These are phyloP conservation scores for Dreissena rostriformis DNA, from an alignment of 1,140 invertebrate genomes.

Conservation along the genomic window DNA sequence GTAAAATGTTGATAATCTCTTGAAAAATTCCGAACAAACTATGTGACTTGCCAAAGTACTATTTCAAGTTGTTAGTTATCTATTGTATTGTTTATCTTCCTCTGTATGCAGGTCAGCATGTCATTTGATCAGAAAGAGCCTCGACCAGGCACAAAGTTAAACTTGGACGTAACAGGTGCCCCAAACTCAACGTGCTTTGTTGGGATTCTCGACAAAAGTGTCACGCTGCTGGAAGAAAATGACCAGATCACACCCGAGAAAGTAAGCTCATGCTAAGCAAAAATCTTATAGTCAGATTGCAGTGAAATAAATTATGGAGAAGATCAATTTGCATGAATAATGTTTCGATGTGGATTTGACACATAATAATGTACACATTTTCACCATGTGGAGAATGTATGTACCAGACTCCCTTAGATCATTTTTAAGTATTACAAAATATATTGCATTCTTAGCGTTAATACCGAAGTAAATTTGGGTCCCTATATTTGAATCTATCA, in stretches of 20 bases:
- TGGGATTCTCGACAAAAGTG: slow-evolving; percentile 85
- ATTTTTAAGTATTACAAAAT: no score
- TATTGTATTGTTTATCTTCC: no score
- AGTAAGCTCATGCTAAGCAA: slow-evolving; percentile 53
- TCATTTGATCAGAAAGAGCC: slow-evolving; percentile 81
- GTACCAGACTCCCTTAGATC: no score
- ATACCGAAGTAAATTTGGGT: no score
- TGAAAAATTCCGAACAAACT: no score
- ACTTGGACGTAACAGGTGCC: slow-evolving; percentile 82
- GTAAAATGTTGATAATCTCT: no score
- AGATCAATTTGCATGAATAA: not conserved
- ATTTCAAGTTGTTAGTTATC: no score
- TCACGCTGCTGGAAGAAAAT: slow-evolving; percentile 81
- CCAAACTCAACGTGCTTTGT: slow-evolving; percentile 84
- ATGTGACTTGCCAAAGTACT: no score
- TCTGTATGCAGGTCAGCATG: slow-evolving; percentile 76
- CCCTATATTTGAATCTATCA: no score
- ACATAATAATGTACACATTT: no score
- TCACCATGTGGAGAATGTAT: no score
- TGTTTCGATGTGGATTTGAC: not conserved
- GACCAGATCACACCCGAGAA: slow-evolving; percentile 76
- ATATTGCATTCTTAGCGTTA: no score
- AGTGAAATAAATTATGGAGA: not conserved
- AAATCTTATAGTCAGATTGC: not conserved
- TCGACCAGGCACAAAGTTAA: slow-evolving; percentile 82